Evolutionary conservation across 2,797 vertebrate genomes (phyloP).

Genomic region (Trachops cirrhosus): DNA sequence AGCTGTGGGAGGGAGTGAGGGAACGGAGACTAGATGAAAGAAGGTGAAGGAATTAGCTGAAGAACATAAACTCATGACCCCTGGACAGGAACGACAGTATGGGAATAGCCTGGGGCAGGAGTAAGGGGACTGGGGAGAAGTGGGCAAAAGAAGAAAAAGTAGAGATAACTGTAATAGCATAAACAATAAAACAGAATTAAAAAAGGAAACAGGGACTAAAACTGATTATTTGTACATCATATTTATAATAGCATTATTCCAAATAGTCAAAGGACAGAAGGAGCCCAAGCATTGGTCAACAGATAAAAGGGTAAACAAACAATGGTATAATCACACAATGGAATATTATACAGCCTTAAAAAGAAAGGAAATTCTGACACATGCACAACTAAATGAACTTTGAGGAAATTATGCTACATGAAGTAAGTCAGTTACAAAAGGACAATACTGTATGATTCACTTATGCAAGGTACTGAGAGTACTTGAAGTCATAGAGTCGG

Average conservation of each 20-base stretch:
- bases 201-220: background rate
- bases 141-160: background rate
- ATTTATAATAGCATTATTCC: background rate
- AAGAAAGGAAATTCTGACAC: background rate
- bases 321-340: background rate
- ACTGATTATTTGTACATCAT: background rate
- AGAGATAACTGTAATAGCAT: background rate
- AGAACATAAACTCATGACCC: background rate
- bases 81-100: background rate
- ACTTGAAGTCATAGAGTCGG: background rate
- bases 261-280: background rate
- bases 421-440: background rate
- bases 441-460: background rate
- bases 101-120: background rate
- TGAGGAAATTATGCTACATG: background rate
- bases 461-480: background rate
- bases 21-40: background rate
- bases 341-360: background rate
- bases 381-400: background rate
- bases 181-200: background rate
- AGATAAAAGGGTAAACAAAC: background rate
- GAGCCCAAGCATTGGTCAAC: background rate
- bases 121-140: background rate
- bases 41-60: background rate
- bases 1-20: too few relatives aligned